Evolutionary conservation across 2,113 vertebrate species (phyloP).

Genomic region (Sylvilagus bachmani): DNA sequence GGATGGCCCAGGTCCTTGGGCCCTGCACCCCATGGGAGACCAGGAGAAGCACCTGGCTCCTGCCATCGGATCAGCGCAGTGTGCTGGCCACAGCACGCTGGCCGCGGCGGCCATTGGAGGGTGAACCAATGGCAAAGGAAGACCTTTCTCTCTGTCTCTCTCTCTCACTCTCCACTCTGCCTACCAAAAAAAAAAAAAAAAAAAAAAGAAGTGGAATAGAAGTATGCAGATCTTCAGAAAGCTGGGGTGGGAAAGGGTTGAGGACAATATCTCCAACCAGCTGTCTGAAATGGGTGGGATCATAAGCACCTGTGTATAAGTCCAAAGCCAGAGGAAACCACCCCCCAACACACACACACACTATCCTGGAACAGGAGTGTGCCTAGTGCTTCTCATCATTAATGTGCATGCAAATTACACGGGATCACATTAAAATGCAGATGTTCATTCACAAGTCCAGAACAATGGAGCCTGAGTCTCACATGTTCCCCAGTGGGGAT

Average conservation of each 20-base stretch:
- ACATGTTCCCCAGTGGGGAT: background rate
- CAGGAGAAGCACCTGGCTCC: no score
- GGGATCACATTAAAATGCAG: background rate
- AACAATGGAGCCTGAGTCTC: background rate
- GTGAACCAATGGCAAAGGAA: no score
- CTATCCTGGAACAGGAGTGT: background rate
- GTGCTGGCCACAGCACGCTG: no score
- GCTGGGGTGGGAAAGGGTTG: background rate
- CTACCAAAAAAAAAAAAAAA: no score
- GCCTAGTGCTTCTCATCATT: background rate
- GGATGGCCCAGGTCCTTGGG: no score
- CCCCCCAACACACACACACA: no score
- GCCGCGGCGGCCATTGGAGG: no score
- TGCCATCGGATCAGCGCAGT: no score
- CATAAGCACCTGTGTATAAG: background rate
- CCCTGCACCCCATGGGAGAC: no score
- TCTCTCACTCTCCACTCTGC: no score
- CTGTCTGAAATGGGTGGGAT: background rate
- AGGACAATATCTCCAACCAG: background rate
- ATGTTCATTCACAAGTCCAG: background rate
- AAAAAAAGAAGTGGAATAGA: accelerated
- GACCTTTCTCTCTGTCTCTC: no score
- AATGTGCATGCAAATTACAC: background rate
- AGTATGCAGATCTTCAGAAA: background rate
- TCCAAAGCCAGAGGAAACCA: background rate